Conservation (phyloP, 2,888 invertebrate genomes). For the Eudasyphora cyanicolor region DNA sequence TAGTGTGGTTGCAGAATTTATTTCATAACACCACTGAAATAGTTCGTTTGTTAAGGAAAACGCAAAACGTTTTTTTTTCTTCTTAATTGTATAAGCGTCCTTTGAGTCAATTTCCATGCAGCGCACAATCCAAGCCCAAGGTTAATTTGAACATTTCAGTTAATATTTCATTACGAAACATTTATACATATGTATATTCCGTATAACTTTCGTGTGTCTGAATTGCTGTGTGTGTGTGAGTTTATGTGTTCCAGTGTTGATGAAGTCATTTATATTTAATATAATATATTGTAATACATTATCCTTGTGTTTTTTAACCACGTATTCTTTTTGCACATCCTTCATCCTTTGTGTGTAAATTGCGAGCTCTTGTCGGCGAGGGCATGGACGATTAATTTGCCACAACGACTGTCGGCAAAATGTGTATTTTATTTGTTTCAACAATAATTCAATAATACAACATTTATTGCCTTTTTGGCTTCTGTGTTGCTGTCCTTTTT, state of each 20-base stretch:
- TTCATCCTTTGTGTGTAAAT: not conserved
- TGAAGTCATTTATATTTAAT: slow-evolving; percentile 15
- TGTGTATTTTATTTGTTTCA: slow-evolving; percentile 6
- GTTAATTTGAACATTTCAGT: not conserved
- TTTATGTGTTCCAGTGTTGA: not conserved
- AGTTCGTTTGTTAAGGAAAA: no score
- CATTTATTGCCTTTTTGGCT: slow-evolving; percentile 18
- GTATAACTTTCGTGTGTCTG: not conserved
- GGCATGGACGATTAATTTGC: slow-evolving; percentile 11
- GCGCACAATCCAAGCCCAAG: not conserved
- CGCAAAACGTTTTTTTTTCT: no score
- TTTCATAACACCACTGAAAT: no score
- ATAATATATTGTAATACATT: not conserved
- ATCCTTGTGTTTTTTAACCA: slow-evolving; percentile 1
- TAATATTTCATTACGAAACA: not conserved
- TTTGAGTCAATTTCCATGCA: no score
- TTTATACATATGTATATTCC: no score
- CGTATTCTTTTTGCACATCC: not conserved
- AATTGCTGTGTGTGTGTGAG: no score
- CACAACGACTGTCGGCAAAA: not conserved
- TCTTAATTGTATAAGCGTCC: no score
- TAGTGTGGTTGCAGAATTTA: no score
- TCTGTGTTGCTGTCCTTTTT: not conserved
- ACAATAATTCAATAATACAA: slow-evolving; percentile 27
- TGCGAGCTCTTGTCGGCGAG: not conserved